These are phyloP conservation scores for Psophia crepitans DNA, from an alignment of 2,113 vertebrate species.

Conservation along the genomic window DNA sequence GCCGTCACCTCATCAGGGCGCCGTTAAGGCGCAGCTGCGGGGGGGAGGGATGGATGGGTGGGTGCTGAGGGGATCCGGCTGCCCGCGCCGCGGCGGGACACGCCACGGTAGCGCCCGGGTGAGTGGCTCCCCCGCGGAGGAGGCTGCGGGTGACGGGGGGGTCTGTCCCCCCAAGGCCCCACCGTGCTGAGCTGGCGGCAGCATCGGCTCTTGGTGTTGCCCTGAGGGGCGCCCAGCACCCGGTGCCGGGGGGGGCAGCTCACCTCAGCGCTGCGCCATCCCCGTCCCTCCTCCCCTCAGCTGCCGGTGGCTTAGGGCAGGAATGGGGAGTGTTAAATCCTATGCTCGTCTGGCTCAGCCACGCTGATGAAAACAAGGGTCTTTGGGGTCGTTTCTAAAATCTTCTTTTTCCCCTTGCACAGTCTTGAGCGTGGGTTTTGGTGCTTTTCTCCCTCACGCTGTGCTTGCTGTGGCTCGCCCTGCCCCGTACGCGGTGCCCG, in stretches of 20 bases:
- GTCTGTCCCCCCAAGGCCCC: no score
- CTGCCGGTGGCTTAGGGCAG: neutral
- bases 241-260: no score
- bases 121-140: neutral
- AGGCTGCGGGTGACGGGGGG: neutral
- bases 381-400: no score
- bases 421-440: no score
- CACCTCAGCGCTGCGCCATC: neutral
- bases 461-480: fast-evolving
- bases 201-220: no score
- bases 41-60: no score
- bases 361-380: fast-evolving
- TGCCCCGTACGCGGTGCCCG: fast-evolving
- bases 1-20: neutral
- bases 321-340: neutral
- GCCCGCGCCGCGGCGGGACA: fast-evolving
- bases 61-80: fast-evolving
- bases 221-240: neutral
- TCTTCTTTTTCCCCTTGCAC: no score
- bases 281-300: fast-evolving
- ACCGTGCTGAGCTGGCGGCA: no score
- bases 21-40: neutral
- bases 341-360: fast-evolving
- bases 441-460: fast-evolving
- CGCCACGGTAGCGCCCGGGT: neutral